Conservation (phyloP, 2,888 invertebrate species). For the Isoperla grammatica region DNA sequence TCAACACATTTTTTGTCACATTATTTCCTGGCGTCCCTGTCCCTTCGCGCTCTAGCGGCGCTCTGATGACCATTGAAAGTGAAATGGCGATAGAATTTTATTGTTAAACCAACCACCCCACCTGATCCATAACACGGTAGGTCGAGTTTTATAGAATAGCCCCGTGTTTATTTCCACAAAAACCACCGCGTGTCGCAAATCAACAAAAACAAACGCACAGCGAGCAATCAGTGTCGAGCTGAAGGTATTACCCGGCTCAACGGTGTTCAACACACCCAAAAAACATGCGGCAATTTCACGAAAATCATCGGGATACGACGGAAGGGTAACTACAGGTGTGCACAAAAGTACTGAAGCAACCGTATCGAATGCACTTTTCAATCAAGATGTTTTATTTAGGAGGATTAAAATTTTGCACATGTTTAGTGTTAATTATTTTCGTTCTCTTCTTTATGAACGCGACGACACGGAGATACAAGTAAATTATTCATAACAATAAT, state of each 20-base stretch:
- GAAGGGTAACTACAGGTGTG: no score
- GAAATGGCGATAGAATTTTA: conserved; percentile 13
- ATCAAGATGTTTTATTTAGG: no score
- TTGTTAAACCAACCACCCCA: conserved; percentile 8
- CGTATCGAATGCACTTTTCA: no score
- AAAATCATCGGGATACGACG: not conserved
- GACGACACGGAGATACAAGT: no score
- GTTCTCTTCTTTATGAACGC: no score
- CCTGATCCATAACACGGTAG: conserved; percentile 11
- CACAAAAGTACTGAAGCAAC: no score
- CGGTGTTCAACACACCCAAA: conserved; percentile 20
- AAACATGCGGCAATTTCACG: conserved; percentile 22
- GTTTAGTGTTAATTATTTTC: no score
- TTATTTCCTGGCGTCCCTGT: no score
- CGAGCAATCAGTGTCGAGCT: conserved; percentile 25
- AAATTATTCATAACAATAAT: no score
- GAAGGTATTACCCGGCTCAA: conserved; percentile 20
- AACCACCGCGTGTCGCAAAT: conserved; percentile 47
- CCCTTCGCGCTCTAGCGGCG: no score
- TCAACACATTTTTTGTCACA: no score
- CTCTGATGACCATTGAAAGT: not conserved
- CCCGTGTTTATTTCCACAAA: conserved; percentile 46
- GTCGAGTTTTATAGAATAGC: conserved; percentile 11
- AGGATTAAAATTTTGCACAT: no score
- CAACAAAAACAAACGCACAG: conserved; percentile 36